Evolutionary conservation across 2,797 vertebrate species (phyloP).

Genomic region (Rhinichthys osculus): DNA sequence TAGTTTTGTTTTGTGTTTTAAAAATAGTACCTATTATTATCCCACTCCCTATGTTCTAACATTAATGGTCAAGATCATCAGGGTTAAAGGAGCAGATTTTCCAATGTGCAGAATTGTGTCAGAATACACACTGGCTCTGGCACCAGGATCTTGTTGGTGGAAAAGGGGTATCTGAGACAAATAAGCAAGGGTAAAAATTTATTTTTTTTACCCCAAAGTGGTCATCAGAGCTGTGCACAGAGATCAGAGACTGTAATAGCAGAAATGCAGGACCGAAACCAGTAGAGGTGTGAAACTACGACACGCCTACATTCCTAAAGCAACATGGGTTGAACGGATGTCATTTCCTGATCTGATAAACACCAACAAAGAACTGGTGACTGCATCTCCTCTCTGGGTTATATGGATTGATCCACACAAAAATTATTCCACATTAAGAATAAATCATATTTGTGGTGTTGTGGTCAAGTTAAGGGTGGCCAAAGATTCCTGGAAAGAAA

Average conservation of each 20-base stretch:
- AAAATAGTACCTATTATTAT: not conserved
- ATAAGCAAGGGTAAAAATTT: not conserved
- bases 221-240: not conserved
- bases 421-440: not conserved
- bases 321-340: not conserved
- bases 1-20: not conserved
- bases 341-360: not conserved
- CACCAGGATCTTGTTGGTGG: not conserved
- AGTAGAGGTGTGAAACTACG: not conserved
- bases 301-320: slow-evolving; percentile 30
- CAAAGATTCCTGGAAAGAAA: slow-evolving; percentile 29
- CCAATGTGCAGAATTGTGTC: not conserved
- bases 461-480: slow-evolving; percentile 9
- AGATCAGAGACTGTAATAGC: not conserved
- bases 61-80: not conserved
- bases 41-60: not conserved
- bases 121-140: not conserved
- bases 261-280: not conserved
- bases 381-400: not conserved
- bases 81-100: not conserved
- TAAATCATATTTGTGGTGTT: slow-evolving; percentile 7
- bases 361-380: not conserved
- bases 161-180: not conserved
- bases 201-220: not conserved
- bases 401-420: not conserved